Base-by-base conservation (phyloP, 2,113 vertebrate genomes). In the Petrocephalus microphthalmus region DNA sequence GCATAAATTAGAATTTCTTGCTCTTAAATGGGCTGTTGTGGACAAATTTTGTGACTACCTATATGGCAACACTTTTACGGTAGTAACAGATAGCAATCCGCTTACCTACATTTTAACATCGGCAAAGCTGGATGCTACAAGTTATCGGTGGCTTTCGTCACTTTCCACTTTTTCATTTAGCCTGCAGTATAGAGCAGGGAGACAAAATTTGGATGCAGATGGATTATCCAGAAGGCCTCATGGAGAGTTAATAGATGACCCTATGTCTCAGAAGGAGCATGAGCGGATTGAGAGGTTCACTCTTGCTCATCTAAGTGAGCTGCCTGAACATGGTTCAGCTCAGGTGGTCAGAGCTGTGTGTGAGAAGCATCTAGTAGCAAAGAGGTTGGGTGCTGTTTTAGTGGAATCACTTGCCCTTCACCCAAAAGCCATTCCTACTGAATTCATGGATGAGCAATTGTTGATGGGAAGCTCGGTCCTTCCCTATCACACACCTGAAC, bases 161-260 rank as follows among this genome's bases (percentile, higher is more conserved):
- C 56, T n/a, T 60, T 60, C 6, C 56, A 42, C 29, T 42, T 78
- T 19, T 74, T 37, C 33, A 42, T 42, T 78, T 42, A 37, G 71
- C 7, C 71, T 78, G 13, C 71, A 78, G 52, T 88, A 90, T 10
- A 83, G 84, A 53, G 84, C 84, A 3, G 42, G 84, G 1, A 90
- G 25, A 20, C 84, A 90, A 33, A 90, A 90, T 60, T 0, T 74
- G 11, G 84, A 90, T 82, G 89, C 89, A 20, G 87, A 88, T 29
- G 25, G 83, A 15, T 3, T 90, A 7, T 90, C 89, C 15, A 86
- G 87, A 81, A 29, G 20, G 8, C 84, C 89, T 22, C 51, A 83
- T 78, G 71, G 71, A 78, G 71, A 78, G 71, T 78, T 42, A 42
- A 78, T 37, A 37, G 71, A 78, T 78, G 71, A 42, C 33, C 37